Conservation (phyloP, 2,888 invertebrate genomes). For the Pammene aurita region DNA sequence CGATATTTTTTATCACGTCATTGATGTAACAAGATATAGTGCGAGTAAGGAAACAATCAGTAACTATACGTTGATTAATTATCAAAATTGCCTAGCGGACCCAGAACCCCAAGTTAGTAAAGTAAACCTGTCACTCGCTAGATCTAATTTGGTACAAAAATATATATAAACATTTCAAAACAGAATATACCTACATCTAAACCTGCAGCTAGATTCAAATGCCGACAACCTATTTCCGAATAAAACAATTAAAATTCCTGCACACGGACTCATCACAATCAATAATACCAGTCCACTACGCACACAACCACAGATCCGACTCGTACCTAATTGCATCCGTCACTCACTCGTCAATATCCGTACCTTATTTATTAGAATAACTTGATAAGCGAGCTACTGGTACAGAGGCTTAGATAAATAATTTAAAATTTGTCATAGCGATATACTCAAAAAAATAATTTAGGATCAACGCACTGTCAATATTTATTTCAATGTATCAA, state of each 20-base stretch:
- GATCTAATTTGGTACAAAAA: no score
- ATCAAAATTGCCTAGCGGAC: no score
- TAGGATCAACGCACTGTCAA: no score
- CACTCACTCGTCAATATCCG: slow-evolving; percentile 51
- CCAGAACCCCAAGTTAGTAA: no score
- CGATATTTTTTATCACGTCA: neutral
- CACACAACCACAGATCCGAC: slow-evolving; percentile 28
- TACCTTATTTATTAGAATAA: slow-evolving; percentile 3
- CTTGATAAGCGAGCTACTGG: neutral
- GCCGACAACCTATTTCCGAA: slow-evolving; percentile 18
- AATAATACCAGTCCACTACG: slow-evolving; percentile 26
- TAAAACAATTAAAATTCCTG: slow-evolving; percentile 39
- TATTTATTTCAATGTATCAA: no score
- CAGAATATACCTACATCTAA: no score
- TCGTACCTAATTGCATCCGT: slow-evolving; percentile 42
- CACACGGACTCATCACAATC: slow-evolving; percentile 27
- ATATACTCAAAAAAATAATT: neutral
- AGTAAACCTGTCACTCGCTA: no score
- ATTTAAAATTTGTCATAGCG: neutral
- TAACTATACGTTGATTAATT: no score
- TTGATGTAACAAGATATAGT: no score
- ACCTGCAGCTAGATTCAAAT: slow-evolving; percentile 3
- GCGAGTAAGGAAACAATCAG: no score
- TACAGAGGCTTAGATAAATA: neutral
- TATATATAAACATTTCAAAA: no score